A percentile compares a stretch with the other conserved stretches of the same genome.
Evolutionary conservation across 2,113 vertebrate species (phyloP).

Genomic region (Oostethus manadensis): DNA sequence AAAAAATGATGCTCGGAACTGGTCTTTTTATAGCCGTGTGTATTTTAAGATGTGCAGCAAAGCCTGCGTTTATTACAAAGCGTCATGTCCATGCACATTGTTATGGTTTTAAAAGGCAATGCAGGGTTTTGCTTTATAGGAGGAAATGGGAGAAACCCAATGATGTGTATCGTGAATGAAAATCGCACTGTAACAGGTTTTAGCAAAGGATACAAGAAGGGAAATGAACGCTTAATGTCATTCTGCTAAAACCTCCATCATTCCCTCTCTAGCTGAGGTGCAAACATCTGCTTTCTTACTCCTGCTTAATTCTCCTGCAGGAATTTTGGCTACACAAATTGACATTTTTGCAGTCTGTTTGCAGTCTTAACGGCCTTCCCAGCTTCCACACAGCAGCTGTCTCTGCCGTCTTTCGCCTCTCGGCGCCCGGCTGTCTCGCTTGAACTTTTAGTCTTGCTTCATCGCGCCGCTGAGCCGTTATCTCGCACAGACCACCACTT

Average conservation of each 20-base stretch:
- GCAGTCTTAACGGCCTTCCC: background rate
- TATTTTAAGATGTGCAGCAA: too few species aligned
- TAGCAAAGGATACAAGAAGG: conserved; percentile 6
- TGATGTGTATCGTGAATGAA: too few species aligned
- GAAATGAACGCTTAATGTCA: conserved; percentile 13
- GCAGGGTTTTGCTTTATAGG: too few species aligned
- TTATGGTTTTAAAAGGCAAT: too few species aligned
- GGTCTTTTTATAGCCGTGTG: too few species aligned
- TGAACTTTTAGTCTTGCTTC: conserved; percentile 18
- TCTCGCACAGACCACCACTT: background rate
- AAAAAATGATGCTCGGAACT: too few species aligned
- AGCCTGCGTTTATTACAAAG: too few species aligned
- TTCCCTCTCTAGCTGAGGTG: conserved; percentile 6
- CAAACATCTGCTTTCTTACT: conserved; percentile 9
- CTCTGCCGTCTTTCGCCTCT: conserved; percentile 5
- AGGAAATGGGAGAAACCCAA: too few species aligned
- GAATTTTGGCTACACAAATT: background rate
- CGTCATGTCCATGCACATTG: too few species aligned
- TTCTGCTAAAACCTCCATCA: background rate
- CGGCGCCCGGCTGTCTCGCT: background rate
- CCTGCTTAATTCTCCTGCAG: background rate
- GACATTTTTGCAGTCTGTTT: conserved; percentile 4
- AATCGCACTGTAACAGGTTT: too few species aligned
- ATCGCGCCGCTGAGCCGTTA: conserved; percentile 4
- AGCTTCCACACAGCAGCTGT: conserved; percentile 21